Conservation (phyloP, 2,113 vertebrate species). For the Furnarius figulus region DNA sequence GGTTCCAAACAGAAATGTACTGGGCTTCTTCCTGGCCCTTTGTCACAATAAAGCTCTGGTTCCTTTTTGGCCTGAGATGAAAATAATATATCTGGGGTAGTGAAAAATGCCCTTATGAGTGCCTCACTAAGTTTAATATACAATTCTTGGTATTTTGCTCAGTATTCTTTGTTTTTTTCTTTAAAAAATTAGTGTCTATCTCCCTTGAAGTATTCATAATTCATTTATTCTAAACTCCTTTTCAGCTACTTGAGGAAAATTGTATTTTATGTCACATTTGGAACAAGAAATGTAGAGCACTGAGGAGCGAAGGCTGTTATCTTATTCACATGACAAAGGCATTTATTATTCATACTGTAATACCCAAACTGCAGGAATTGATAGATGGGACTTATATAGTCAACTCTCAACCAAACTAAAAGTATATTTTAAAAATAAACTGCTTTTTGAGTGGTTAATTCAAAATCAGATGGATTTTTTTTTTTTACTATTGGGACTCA, state of each 20-base stretch:
- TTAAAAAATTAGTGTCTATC: background rate
- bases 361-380: constrained; percentile 25
- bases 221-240: constrained; percentile 26
- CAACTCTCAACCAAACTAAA: constrained; percentile 6
- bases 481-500: constrained; percentile 17
- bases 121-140: background rate
- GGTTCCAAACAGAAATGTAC: background rate
- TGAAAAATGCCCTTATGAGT: background rate
- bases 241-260: background rate
- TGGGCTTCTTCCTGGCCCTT: background rate
- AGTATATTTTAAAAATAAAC: constrained; percentile 34
- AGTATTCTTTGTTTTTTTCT: background rate
- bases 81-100: background rate
- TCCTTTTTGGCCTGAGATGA: background rate
- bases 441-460: constrained; percentile 28
- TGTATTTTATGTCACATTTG: constrained; percentile 22
- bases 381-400: constrained; percentile 29
- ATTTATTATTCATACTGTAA: constrained; percentile 60
- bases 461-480: constrained; percentile 42
- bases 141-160: background rate
- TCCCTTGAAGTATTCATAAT: background rate
- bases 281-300: background rate
- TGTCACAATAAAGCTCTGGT: background rate
- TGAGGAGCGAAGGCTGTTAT: constrained; percentile 45
- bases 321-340: background rate